phyloP scores from a whole-genome alignment of 2,888 invertebrate genomes.

The Drosophila anomelani region DNA sequence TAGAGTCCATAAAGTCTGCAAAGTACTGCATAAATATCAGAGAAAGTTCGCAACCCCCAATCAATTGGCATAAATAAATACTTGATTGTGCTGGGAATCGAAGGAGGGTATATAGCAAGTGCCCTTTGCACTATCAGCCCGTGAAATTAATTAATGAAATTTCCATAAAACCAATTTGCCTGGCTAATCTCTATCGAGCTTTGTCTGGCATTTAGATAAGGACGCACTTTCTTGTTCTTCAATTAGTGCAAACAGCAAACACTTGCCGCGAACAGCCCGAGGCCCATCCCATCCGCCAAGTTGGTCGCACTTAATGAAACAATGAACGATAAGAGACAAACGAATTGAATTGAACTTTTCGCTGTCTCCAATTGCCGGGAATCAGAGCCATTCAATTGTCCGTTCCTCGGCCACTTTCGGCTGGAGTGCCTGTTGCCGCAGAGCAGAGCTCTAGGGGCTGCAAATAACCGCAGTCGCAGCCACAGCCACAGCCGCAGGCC shows the following conservation, averaged over 20 bases:
- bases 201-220: slow-evolving; percentile 21
- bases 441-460: slow-evolving; percentile 10
- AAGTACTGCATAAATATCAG: neutral
- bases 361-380: slow-evolving; percentile 42
- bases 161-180: slow-evolving; percentile 42
- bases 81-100: neutral
- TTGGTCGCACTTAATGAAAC: slow-evolving; percentile 34
- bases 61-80: slow-evolving; percentile 35
- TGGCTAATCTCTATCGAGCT: slow-evolving; percentile 24
- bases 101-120: neutral
- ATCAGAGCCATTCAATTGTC: slow-evolving; percentile 30
- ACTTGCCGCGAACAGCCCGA: slow-evolving; percentile 6
- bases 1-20: slow-evolving; percentile 10
- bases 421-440: slow-evolving; percentile 25
- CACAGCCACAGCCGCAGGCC: slow-evolving; percentile 19
- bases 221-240: slow-evolving; percentile 14
- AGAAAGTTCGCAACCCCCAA: slow-evolving; percentile 31
- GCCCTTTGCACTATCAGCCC: slow-evolving; percentile 16
- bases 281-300: neutral
- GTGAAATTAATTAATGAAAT: slow-evolving; percentile 36
- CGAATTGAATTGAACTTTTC: slow-evolving; percentile 48
- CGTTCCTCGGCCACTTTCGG: slow-evolving; percentile 23
- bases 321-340: slow-evolving; percentile 45
- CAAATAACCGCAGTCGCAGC: slow-evolving; percentile 21
- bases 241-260: slow-evolving; percentile 10